Evolutionary conservation across 2,113 vertebrate genomes (phyloP).

Genomic region (Macrotis lagotis): DNA sequence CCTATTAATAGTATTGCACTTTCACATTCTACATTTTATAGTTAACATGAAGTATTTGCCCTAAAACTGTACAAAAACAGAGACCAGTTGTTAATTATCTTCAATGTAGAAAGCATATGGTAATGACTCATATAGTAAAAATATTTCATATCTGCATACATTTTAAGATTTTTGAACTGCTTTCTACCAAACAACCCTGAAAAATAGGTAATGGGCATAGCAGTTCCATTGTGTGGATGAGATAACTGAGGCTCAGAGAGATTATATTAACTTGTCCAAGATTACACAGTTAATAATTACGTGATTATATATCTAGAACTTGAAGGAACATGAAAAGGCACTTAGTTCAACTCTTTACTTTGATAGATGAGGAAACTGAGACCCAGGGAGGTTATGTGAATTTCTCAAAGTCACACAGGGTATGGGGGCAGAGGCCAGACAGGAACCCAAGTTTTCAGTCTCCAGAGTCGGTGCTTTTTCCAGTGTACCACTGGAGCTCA

Average conservation of each 20-base stretch:
- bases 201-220: background rate
- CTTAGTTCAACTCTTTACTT: background rate
- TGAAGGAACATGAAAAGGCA: background rate
- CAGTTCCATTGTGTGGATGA: slow-evolving; percentile 3
- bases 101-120: background rate
- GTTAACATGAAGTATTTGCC: background rate
- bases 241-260: background rate
- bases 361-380: background rate
- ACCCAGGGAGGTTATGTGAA: background rate
- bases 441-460: background rate
- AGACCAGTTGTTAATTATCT: background rate
- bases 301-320: background rate
- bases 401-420: background rate
- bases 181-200: background rate
- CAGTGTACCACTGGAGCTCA: background rate
- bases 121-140: too few relatives aligned
- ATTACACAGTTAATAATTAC: background rate
- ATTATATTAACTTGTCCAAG: background rate
- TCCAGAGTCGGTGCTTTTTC: background rate
- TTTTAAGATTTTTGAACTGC: background rate
- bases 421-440: background rate
- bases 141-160: background rate
- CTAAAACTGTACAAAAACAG: background rate
- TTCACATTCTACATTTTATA: background rate
- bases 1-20: background rate